These are phyloP conservation scores for Paradoxurus hermaphroditus DNA, from an alignment of 2,113 vertebrate genomes.

Conservation along the genomic window DNA sequence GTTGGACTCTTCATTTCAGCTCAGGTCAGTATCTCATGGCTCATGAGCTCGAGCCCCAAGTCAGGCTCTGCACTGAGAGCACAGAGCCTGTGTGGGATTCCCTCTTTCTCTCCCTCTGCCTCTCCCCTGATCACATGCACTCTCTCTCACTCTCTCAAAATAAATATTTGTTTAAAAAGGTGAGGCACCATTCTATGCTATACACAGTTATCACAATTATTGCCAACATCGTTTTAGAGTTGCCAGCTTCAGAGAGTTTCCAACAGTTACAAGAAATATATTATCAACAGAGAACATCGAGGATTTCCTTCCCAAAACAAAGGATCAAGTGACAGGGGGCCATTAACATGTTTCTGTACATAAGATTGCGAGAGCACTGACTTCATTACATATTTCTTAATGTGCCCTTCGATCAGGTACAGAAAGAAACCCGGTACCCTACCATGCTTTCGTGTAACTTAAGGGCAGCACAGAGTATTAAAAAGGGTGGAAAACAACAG, in stretches of 20 bases:
- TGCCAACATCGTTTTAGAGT: not conserved
- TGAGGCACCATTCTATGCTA: not conserved
- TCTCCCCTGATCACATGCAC: too few relatives aligned
- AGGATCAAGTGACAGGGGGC: not conserved
- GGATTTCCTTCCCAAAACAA: not conserved
- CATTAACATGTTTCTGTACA: not conserved
- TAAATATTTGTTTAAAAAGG: too few relatives aligned
- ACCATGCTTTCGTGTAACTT: not conserved
- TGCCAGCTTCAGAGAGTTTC: not conserved
- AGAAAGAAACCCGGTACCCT: not conserved
- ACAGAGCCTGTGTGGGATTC: too few relatives aligned
- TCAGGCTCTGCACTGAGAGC: too few relatives aligned
- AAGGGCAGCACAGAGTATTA: not conserved
- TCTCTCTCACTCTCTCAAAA: too few relatives aligned
- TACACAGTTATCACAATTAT: not conserved
- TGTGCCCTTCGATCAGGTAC: not conserved
- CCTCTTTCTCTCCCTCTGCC: too few relatives aligned
- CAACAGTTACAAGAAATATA: not conserved
- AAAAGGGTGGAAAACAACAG: not conserved
- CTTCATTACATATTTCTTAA: not conserved
- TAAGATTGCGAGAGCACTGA: not conserved
- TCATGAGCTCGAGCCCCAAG: too few relatives aligned
- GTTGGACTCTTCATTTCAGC: too few relatives aligned
- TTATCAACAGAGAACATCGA: not conserved
- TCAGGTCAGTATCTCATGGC: too few relatives aligned